A percentile compares a stretch with the other conserved stretches of the same genome.
These are phyloP conservation scores for Notospermus geniculatus DNA, from an alignment of 1,140 invertebrate species.

Conservation along the genomic window DNA sequence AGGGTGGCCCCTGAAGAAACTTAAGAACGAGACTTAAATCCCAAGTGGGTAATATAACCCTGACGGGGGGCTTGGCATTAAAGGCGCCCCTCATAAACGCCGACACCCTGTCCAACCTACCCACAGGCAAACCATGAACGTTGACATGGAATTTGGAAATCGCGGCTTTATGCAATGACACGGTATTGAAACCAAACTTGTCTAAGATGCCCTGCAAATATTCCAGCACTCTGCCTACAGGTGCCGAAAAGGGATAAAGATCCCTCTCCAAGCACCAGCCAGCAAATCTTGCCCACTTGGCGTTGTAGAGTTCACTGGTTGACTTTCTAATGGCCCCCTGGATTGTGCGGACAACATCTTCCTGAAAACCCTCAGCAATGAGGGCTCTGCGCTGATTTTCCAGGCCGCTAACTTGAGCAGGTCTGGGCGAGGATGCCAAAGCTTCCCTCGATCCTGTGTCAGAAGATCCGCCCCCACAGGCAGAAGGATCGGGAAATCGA, in stretches of 20 bases:
- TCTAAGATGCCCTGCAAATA: slow-evolving; percentile 10
- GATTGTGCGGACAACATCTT: neutral
- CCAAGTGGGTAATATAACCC: slow-evolving; percentile 20
- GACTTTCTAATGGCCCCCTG: neutral
- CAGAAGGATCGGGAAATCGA: neutral
- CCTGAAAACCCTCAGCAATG: neutral
- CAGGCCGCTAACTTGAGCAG: neutral
- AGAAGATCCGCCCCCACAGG: neutral
- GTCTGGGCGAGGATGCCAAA: slow-evolving; percentile 1
- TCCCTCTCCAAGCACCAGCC: neutral
- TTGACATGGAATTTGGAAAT: no score
- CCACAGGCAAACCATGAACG: no score
- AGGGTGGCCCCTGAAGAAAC: neutral
- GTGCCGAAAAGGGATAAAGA: neutral
- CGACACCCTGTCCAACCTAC: slow-evolving; percentile 19
- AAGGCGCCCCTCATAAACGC: slow-evolving; percentile 13
- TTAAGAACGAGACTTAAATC: slow-evolving; percentile 15
- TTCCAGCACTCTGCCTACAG: slow-evolving; percentile 4
- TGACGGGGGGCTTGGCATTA: slow-evolving; percentile 13
- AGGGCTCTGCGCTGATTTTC: neutral
- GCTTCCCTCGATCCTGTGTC: neutral
- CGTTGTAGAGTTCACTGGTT: neutral
- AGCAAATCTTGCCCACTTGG: neutral
- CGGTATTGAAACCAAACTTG: no score
- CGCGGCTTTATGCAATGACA: no score